Conservation (phyloP, 2,113 vertebrate genomes). For the Calonectris borealis region DNA sequence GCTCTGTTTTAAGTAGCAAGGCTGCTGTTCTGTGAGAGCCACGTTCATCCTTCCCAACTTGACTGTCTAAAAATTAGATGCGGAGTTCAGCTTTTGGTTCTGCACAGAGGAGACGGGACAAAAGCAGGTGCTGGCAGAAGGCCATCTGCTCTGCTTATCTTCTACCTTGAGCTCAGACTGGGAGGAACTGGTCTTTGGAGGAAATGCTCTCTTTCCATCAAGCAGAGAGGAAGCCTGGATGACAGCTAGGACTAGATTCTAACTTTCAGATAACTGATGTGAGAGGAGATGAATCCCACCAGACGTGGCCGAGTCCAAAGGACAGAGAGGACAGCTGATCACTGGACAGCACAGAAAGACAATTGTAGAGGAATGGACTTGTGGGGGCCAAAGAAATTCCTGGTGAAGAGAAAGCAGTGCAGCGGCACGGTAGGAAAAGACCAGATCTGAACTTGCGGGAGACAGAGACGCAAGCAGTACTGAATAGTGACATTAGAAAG, state of each 20-base stretch:
- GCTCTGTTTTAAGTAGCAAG: not conserved
- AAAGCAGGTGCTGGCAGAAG: not conserved
- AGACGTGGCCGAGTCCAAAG: fast-evolving
- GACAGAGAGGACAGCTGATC: not conserved
- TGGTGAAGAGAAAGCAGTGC: not conserved
- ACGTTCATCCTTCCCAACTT: not conserved
- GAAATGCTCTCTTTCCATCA: not conserved
- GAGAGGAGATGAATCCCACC: not conserved
- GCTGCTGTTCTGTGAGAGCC: not conserved
- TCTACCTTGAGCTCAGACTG: not conserved
- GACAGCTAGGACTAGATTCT: not conserved
- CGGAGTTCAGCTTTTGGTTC: not conserved
- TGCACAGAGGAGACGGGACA: not conserved
- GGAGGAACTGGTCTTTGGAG: not conserved
- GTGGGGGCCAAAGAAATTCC: not conserved
- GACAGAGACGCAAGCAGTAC: not conserved
- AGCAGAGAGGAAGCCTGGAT: not conserved
- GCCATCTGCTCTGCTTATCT: not conserved
- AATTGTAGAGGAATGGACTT: not conserved
- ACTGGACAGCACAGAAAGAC: fast-evolving
- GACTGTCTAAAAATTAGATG: not conserved
- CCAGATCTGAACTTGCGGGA: not conserved
- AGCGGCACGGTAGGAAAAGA: not conserved
- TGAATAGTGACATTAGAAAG: not conserved
- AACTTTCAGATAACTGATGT: not conserved